These are phyloP conservation scores for Drosophila anomalata DNA, from an alignment of 2,888 invertebrate species.

Conservation along the genomic window DNA sequence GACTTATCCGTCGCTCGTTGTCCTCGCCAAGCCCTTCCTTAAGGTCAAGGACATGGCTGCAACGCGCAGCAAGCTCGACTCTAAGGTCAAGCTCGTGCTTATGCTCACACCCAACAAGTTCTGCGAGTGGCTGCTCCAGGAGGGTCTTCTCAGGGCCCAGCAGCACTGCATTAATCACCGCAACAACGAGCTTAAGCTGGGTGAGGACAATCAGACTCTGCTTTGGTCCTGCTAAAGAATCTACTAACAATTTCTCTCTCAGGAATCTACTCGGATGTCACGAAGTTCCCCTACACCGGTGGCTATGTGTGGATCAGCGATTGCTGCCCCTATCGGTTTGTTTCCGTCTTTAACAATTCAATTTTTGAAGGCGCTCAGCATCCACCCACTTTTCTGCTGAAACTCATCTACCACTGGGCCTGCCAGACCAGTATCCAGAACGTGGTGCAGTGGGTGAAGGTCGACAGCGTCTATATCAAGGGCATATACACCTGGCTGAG, in stretches of 20 bases:
- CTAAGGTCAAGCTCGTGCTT: slow-evolving; percentile 92
- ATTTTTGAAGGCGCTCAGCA: slow-evolving; percentile 94
- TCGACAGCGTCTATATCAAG: slow-evolving; percentile 88
- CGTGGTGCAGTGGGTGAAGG: slow-evolving; percentile 94
- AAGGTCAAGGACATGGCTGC: slow-evolving; percentile 88
- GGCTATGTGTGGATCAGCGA: slow-evolving; percentile 96
- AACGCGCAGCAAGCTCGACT: slow-evolving; percentile 88
- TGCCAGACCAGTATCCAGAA: slow-evolving; percentile 95
- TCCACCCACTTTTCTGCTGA: slow-evolving; percentile 92
- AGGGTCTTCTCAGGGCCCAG: slow-evolving; percentile 91
- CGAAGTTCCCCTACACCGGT: slow-evolving; percentile 93
- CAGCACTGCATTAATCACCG: slow-evolving; percentile 90
- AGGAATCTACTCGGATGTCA: slow-evolving; percentile 94
- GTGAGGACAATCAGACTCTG: slow-evolving; percentile 73
- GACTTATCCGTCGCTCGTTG: slow-evolving; percentile 94
- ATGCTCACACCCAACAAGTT: slow-evolving; percentile 93
- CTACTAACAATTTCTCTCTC: background rate
- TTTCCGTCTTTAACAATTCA: slow-evolving; percentile 94
- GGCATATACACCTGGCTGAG: slow-evolving; percentile 89
- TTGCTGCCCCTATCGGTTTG: slow-evolving; percentile 93
- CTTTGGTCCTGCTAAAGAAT: background rate
- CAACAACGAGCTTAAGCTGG: slow-evolving; percentile 89
- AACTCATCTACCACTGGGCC: slow-evolving; percentile 95
- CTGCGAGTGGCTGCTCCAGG: slow-evolving; percentile 95
- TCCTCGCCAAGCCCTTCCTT: slow-evolving; percentile 91